Conservation (phyloP, 1,140 invertebrate genomes). For the Periplaneta americana region DNA sequence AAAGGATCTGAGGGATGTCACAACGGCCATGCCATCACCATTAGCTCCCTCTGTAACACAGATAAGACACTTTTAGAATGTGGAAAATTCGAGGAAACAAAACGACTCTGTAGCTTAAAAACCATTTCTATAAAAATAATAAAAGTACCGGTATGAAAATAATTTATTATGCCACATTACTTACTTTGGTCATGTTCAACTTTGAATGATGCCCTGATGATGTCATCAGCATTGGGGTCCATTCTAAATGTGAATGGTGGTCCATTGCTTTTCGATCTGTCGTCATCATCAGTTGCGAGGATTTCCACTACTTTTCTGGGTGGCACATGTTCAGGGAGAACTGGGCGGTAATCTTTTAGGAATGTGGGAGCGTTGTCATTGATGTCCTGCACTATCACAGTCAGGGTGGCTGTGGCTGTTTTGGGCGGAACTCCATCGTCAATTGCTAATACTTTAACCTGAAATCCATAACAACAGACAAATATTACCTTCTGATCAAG, state of each 20-base stretch:
- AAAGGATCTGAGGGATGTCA: constrained; percentile 83
- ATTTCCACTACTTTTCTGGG: constrained; percentile 90
- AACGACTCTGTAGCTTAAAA: no score
- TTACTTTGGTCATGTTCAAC: constrained; percentile 90
- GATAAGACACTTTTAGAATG: no score
- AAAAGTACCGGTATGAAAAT: constrained; percentile 5
- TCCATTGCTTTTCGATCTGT: constrained; percentile 89
- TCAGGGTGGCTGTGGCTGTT: constrained; percentile 92
- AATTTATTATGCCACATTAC: constrained; percentile 36
- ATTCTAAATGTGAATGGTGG: constrained; percentile 91
- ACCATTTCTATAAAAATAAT: constrained; percentile 12
- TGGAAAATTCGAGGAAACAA: no score
- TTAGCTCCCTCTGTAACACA: constrained; percentile 76
- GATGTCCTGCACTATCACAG: constrained; percentile 92
- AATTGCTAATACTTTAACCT: constrained; percentile 90
- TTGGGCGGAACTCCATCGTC: constrained; percentile 91
- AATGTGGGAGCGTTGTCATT: constrained; percentile 94
- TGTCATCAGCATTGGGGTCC: constrained; percentile 86
- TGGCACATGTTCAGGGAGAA: constrained; percentile 83
- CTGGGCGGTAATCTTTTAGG: constrained; percentile 86
- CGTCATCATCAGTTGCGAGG: constrained; percentile 91
- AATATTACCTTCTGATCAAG: no score
- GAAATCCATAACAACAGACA: constrained; percentile 21
- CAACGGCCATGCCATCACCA: constrained; percentile 92
- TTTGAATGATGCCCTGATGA: constrained; percentile 88